Conservation (phyloP, 2,888 invertebrate species). For the Drosophila niveifrons region DNA sequence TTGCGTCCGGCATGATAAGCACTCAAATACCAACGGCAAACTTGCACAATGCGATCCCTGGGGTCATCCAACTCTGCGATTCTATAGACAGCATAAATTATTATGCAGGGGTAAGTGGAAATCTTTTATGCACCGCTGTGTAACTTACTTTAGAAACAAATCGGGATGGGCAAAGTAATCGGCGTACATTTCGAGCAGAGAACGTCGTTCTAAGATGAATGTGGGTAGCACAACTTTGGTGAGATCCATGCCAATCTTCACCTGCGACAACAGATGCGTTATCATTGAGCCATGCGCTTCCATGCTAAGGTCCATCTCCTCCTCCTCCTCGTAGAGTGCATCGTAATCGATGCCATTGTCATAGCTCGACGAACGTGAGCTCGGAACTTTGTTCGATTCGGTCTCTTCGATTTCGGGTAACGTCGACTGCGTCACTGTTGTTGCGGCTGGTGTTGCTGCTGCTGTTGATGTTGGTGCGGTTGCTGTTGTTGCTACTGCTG, state of each 20-base stretch:
- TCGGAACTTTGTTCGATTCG: conserved; percentile 66
- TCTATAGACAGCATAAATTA: conserved; percentile 86
- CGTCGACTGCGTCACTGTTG: conserved; percentile 41
- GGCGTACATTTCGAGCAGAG: conserved; percentile 99
- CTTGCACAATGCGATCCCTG: conserved; percentile 96
- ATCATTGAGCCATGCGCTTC: conserved; percentile 99
- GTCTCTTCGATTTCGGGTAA: conserved; percentile 82
- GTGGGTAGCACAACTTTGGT: conserved; percentile 99
- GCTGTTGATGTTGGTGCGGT: conserved; percentile 34
- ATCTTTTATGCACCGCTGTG: no score
- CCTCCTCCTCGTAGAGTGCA: conserved; percentile 95
- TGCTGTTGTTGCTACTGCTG: conserved; percentile 8
- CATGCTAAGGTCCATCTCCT: conserved; percentile 95
- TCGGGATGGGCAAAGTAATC: conserved; percentile 99
- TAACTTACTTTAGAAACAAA: conserved; percentile 93
- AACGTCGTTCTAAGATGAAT: conserved; percentile 98
- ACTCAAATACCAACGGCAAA: conserved; percentile 98
- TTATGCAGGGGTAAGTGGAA: not conserved
- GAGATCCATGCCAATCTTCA: conserved; percentile 99
- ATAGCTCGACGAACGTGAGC: conserved; percentile 81
- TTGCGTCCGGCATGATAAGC: conserved; percentile 99
- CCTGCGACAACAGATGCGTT: conserved; percentile 98
- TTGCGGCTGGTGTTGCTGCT: conserved; percentile 11
- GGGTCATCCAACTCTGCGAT: conserved; percentile 95
- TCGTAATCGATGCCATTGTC: conserved; percentile 93